Conservation (phyloP, 2,888 invertebrate genomes). For the Leptarthrus brevirostris region DNA sequence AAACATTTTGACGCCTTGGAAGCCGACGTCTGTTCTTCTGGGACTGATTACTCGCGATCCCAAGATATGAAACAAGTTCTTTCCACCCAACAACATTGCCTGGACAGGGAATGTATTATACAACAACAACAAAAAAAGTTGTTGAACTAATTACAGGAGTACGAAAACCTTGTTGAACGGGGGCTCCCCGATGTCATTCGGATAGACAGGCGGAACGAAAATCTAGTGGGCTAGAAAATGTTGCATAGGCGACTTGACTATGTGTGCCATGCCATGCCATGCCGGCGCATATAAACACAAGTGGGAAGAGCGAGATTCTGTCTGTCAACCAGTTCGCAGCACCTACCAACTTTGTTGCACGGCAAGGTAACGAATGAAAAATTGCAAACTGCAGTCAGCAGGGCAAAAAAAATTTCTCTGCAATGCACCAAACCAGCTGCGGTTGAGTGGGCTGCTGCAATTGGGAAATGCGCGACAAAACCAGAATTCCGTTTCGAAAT, state of each 20-base stretch:
- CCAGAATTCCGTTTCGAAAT: slow-evolving; percentile 14
- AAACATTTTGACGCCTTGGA: slow-evolving; percentile 1
- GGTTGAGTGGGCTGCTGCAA: background rate
- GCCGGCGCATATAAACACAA: too few species aligned
- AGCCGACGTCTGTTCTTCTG: background rate
- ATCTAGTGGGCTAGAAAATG: background rate
- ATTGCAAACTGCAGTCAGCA: background rate
- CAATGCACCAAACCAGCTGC: background rate
- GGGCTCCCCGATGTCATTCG: background rate
- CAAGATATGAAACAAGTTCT: background rate
- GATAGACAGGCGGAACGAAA: background rate
- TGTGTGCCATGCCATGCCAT: too few species aligned
- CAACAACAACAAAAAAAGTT: background rate
- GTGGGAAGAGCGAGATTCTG: background rate
- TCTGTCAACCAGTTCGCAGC: background rate
- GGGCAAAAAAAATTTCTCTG: background rate
- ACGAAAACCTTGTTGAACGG: background rate
- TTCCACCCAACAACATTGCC: background rate
- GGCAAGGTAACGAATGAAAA: background rate
- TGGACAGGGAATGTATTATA: background rate
- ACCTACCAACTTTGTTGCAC: background rate
- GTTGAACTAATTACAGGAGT: slow-evolving; percentile 5
- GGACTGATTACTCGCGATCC: background rate
- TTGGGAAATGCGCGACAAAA: background rate
- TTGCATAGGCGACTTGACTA: background rate